Percentiles rank a stretch among this genome's conserved stretches.
Conservation (phyloP, 2,888 invertebrate genomes). For the Dromius quadrimaculatus region DNA sequence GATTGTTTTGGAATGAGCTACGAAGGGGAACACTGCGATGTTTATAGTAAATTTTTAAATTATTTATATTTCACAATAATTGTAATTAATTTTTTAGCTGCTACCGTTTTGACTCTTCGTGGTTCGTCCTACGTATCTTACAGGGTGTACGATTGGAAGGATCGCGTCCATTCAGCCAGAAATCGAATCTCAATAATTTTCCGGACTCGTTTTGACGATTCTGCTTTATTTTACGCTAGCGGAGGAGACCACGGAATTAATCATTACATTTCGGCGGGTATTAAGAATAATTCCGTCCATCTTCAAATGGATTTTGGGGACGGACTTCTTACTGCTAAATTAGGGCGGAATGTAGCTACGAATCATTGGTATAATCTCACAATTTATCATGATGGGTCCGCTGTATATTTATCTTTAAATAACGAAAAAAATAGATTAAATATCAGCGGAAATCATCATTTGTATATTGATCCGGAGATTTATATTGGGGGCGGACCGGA, state of each 20-base stretch:
- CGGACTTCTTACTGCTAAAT: constrained; percentile 76
- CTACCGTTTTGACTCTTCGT: constrained; percentile 86
- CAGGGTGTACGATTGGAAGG: constrained; percentile 92
- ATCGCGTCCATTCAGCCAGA: constrained; percentile 87
- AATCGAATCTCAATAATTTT: constrained; percentile 91
- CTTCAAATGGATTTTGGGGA: constrained; percentile 91
- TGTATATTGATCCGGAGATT: constrained; percentile 94
- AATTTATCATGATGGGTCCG: constrained; percentile 82
- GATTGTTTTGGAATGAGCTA: constrained; percentile 94
- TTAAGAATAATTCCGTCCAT: constrained; percentile 84
- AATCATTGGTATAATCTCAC: constrained; percentile 93
- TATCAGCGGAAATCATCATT: constrained; percentile 78
- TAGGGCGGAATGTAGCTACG: constrained; percentile 79
- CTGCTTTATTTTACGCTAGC: constrained; percentile 92
- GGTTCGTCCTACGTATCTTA: constrained; percentile 95
- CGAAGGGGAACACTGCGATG: constrained; percentile 92
- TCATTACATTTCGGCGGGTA: constrained; percentile 90
- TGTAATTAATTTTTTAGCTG: constrained; percentile 71
- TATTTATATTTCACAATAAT: background rate
- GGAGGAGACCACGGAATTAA: constrained; percentile 89
- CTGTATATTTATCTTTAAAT: constrained; percentile 82
- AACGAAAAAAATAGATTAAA: constrained; percentile 77
- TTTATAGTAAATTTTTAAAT: constrained; percentile 79
- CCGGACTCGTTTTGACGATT: constrained; percentile 92
- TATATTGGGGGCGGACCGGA: constrained; percentile 89